Conservation (phyloP, 2,888 invertebrate species). For the Acholoe squamosa region DNA sequence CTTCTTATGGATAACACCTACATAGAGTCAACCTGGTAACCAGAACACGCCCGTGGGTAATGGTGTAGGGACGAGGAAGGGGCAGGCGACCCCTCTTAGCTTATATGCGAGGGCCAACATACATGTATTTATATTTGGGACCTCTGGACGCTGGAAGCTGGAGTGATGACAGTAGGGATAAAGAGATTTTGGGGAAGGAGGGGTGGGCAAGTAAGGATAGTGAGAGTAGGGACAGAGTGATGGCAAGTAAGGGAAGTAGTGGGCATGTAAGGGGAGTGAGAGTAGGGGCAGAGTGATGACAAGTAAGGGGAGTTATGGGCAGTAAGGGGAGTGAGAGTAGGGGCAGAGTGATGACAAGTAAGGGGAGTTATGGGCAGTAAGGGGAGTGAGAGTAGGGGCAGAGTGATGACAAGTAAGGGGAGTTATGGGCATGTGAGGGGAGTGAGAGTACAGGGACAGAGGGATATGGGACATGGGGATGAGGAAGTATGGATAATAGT, state of each 20-base stretch:
- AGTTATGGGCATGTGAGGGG: background rate
- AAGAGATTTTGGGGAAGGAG: background rate
- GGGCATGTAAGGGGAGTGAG: background rate
- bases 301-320: background rate
- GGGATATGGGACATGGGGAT: background rate
- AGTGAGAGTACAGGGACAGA: background rate
- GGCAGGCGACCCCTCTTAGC: no score
- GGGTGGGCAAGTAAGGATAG: background rate
- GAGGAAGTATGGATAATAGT: background rate
- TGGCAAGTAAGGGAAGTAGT: background rate
- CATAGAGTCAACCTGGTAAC: no score
- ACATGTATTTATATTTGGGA: no score
- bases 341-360: background rate
- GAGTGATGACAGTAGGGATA: background rate
- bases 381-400: background rate
- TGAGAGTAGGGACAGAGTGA: background rate
- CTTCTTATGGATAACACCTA: no score
- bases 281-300: background rate
- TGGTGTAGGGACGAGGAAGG: no score
- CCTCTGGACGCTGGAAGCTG: no score
- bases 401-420: background rate
- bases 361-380: background rate
- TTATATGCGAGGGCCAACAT: no score
- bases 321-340: background rate
- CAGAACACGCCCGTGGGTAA: no score